Base-by-base conservation (phyloP, 2,797 vertebrate genomes). In the Galago senegalensis region DNA sequence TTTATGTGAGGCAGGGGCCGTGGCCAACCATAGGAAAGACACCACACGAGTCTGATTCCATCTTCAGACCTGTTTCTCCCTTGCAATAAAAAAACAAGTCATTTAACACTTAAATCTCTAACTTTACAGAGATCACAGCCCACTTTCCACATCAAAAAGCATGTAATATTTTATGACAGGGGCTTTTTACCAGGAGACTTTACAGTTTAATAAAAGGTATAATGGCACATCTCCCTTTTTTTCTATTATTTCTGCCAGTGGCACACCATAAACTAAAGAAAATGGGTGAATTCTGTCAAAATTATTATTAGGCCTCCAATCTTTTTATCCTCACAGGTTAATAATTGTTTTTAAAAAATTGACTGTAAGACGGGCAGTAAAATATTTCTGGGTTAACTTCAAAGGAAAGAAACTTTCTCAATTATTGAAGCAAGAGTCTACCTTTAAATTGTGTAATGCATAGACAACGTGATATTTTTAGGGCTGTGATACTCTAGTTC, bases 401-500 rank as follows among this genome's bases (percentile, higher is more conserved):
- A 97, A 94, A 93, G 63, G 60, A 85, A 92, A 93, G 82, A 90
- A 89, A 93, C 23, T 65, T 87, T 60, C 82, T 14, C 80, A 79
- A 95, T 40, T 76, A 69, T 69, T 80, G 92, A 93, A 93, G 76
- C 84, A 80, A 81, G 65, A 73, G 60, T 77, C 69, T 75, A 88
- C 60, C 90, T 84, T 83, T 85, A 97, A 93, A 82, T 56, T 37
- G 56, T 82, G 69, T 14, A 34, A 79, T 58, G 9, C 81, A 70
- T 0, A 83, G 61, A 76, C 25, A 85, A 56, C 21, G 12, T 29
- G 60, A 11, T 94, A 94, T 91, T 97, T 97, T 96, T 86, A 83
- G 63, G 75, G 10, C 85, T 92, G 63, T 83, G 82, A 90, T 0
- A 93, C 63, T 34, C 46, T 34, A 89, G 65, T 67, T 90, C 81